phyloP scores from a whole-genome alignment of 2,888 invertebrate genomes.

The Podabrus alpinus region DNA sequence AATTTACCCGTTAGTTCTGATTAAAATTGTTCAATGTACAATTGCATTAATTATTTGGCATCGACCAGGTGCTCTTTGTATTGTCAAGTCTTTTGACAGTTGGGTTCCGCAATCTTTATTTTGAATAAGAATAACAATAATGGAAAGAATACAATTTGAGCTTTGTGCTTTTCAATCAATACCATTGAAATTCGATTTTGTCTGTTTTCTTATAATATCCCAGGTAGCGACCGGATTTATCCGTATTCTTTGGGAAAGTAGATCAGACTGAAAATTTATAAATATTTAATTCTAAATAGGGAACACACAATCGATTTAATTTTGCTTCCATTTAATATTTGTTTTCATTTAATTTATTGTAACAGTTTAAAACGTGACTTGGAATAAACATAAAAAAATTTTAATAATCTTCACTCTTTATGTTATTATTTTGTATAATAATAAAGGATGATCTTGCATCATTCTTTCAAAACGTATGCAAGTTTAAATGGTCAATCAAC shows the following conservation, averaged over 20 bases:
- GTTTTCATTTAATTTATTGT: slow-evolving; percentile 7
- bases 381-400: slow-evolving; percentile 18
- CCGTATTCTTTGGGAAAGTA: slow-evolving; percentile 38
- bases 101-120: slow-evolving; percentile 41
- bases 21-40: slow-evolving; percentile 22
- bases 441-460: slow-evolving; percentile 26
- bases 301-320: slow-evolving; percentile 16
- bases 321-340: slow-evolving; percentile 6
- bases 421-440: slow-evolving; percentile 10
- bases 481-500: slow-evolving; percentile 23
- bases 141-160: slow-evolving; percentile 41
- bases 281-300: slow-evolving; percentile 28
- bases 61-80: slow-evolving; percentile 30
- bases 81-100: slow-evolving; percentile 38
- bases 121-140: slow-evolving; percentile 42
- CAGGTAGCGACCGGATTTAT: slow-evolving; percentile 45
- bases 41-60: slow-evolving; percentile 27
- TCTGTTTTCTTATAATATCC: slow-evolving; percentile 49
- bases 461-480: slow-evolving; percentile 14
- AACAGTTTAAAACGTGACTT: slow-evolving; percentile 7
- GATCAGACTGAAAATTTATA: slow-evolving; percentile 32
- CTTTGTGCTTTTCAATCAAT: slow-evolving; percentile 42
- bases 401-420: slow-evolving; percentile 5
- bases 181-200: slow-evolving; percentile 50
- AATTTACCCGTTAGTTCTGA: slow-evolving; percentile 29